These are phyloP conservation scores for Asteroscopus sphinx DNA, from an alignment of 2,888 invertebrate genomes.

Conservation along the genomic window DNA sequence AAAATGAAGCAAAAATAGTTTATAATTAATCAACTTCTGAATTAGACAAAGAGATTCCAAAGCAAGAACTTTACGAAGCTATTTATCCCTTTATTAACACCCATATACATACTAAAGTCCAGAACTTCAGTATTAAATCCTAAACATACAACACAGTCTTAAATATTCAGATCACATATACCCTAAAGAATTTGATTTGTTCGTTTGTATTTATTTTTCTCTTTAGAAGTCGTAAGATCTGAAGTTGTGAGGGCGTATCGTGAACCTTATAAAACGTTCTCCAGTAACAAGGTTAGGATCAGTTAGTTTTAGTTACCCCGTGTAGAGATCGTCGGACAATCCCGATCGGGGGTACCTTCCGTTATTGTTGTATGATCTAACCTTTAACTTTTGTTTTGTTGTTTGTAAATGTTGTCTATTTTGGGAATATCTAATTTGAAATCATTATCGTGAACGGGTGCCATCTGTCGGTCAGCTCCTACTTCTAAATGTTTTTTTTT, in stretches of 20 bases:
- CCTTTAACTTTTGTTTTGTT: slow-evolving; percentile 29
- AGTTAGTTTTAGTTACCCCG: slow-evolving; percentile 63
- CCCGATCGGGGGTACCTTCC: slow-evolving; percentile 40
- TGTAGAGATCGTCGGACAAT: slow-evolving; percentile 51
- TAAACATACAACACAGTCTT: slow-evolving; percentile 38
- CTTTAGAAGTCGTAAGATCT: slow-evolving; percentile 42
- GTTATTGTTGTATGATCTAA: slow-evolving; percentile 44
- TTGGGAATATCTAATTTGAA: slow-evolving; percentile 19
- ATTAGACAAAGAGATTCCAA: slow-evolving; percentile 39
- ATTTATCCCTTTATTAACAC: slow-evolving; percentile 36
- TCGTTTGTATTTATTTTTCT: slow-evolving; percentile 60
- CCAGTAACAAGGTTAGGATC: slow-evolving; percentile 65
- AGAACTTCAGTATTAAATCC: slow-evolving; percentile 32
- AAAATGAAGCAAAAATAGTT: slow-evolving; percentile 38
- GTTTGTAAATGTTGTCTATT: slow-evolving; percentile 16
- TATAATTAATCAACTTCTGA: slow-evolving; percentile 49
- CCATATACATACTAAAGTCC: slow-evolving; percentile 6
- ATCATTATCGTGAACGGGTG: neutral
- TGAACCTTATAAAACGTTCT: slow-evolving; percentile 56
- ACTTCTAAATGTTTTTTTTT: no score
- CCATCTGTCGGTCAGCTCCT: no score
- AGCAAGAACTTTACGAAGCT: slow-evolving; percentile 36
- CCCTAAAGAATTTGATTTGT: slow-evolving; percentile 69
- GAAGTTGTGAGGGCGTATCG: slow-evolving; percentile 48
- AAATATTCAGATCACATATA: slow-evolving; percentile 62